Base-by-base conservation (phyloP, 2,888 invertebrate species). In the Andrena bucephala region DNA sequence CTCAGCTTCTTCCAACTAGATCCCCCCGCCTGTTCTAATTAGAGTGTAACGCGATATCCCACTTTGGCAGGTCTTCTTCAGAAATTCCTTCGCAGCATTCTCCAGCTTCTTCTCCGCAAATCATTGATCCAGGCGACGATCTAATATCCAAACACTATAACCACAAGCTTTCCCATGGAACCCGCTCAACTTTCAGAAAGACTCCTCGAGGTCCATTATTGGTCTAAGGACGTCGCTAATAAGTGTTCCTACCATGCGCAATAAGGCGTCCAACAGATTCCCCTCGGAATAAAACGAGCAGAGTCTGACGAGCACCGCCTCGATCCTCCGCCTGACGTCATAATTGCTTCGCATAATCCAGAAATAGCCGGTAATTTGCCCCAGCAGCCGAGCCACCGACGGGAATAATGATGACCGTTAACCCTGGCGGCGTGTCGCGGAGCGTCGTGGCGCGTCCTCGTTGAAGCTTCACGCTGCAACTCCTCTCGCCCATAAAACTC, bases 391-490 rank as follows among this genome's bases (percentile, higher is more conserved):
- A 79, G 77, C 68, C 77, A 81, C 70, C 76, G 81, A 65, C 82
- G 72, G 74, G 80, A 87, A 88, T 90, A 90, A 90, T 89, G 81
- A 90, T 88, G 89, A 89, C 86, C 89, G 90, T 91, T 91, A 91
- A 89, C 85, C 88, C 85, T 75, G 87, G 76, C 82, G 75, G 52
- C 65, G 74, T 87, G 89, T 89, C 84, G 81, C 83, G 78, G 81
- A 72, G 85, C 70, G 87, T 86, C 84, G 86, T 90, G 89, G 88
- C 83, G 74, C 85, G 74, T 77, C 36, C 54, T 52, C 68, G 62
- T 59, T 52, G 75, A 59, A 80, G 82, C 68, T 88, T 85, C 63
- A 73, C 77, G 80, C 73, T 75, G 50, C 65, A 66, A 29, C 59
- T 77, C 63, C 72, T 70, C 20, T 66, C 76, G 42, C 62, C 65